phyloP scores from a whole-genome alignment of 2,113 vertebrate species.

The Zosterops borbonicus region DNA sequence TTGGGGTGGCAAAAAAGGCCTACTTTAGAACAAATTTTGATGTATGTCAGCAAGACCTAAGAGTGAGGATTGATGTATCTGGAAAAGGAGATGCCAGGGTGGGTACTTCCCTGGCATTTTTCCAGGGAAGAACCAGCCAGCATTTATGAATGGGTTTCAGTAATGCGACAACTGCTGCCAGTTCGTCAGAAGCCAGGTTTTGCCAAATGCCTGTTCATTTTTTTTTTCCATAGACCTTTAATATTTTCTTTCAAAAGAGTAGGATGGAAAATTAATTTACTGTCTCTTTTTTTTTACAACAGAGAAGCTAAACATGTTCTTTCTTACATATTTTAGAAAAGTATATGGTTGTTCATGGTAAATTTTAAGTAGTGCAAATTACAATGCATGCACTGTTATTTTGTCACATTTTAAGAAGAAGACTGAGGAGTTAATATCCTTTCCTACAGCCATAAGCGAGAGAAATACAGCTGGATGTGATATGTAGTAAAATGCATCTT shows the following conservation, averaged over 20 bases:
- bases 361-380: not conserved
- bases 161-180: not conserved
- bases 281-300: not conserved
- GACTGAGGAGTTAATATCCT: not conserved
- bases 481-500: not conserved
- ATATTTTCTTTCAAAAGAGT: conserved; percentile 7
- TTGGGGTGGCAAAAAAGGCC: not conserved
- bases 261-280: not conserved
- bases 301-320: not conserved
- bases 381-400: not conserved
- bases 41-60: not conserved
- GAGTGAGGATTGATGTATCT: not conserved
- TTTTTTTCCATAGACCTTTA: conserved; percentile 23
- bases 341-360: not conserved
- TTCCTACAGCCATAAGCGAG: not conserved
- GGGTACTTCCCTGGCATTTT: not conserved
- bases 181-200: conserved; percentile 18
- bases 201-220: conserved; percentile 30
- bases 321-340: not conserved
- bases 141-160: conserved; percentile 36
- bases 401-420: not conserved
- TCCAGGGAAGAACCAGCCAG: conserved; percentile 14
- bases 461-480: not conserved
- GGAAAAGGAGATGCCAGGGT: not conserved
- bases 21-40: not conserved